Evolutionary conservation across 1,140 invertebrate genomes (phyloP).

Genomic region (Lepidurus arcticus): DNA sequence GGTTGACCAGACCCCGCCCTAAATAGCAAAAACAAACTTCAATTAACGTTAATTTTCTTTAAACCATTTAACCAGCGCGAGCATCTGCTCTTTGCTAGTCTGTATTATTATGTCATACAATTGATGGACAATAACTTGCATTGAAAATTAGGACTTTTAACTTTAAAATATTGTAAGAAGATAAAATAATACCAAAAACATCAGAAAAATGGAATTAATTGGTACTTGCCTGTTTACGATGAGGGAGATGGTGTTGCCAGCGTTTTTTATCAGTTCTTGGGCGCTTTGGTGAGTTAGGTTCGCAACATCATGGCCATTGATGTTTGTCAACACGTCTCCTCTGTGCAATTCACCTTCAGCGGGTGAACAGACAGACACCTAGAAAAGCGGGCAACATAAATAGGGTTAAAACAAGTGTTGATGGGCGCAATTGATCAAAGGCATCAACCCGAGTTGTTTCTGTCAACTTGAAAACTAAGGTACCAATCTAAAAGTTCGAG

Average conservation of each 20-base stretch:
- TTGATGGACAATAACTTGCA: too few relatives aligned
- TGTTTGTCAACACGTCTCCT: conserved; percentile 83
- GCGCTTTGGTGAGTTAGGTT: conserved; percentile 85
- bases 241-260: conserved; percentile 54
- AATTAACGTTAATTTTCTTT: too few relatives aligned
- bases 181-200: background rate
- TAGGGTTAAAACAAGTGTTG: background rate
- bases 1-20: conserved; percentile 23
- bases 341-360: conserved; percentile 73
- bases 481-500: conserved; percentile 14
- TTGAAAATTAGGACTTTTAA: background rate
- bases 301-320: conserved; percentile 76
- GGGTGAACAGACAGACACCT: conserved; percentile 59
- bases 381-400: conserved; percentile 39
- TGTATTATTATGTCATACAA: too few relatives aligned
- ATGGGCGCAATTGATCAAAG: conserved; percentile 10
- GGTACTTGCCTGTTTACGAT: conserved; percentile 52
- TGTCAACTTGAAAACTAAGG: conserved; percentile 23
- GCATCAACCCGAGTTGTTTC: background rate
- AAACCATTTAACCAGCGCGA: too few relatives aligned
- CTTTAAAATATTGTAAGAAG: background rate
- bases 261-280: conserved; percentile 77
- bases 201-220: background rate
- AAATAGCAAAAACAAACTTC: background rate
- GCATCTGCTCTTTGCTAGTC: too few relatives aligned